Conservation (phyloP, 2,113 vertebrate species). For the Platysteira castanea region DNA sequence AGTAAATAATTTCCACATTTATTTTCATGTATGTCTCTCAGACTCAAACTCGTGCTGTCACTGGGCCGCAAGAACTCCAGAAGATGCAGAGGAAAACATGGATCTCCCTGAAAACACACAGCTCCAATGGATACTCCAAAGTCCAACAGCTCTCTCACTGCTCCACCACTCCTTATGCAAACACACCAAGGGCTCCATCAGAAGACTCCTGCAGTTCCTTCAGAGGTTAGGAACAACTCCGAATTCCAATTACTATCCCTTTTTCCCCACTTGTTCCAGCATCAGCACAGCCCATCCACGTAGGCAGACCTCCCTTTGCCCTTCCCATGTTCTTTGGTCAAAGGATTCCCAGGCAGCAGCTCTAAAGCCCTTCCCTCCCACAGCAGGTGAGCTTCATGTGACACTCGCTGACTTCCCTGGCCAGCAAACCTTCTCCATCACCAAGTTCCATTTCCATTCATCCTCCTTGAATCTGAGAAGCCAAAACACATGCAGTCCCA, state of each 20-base stretch:
- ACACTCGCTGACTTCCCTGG: rapidly evolving
- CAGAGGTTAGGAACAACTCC: background rate
- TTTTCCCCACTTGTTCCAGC: background rate
- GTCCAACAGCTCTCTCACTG: background rate
- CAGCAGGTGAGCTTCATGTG: background rate
- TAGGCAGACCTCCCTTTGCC: background rate
- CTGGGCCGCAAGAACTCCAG: background rate
- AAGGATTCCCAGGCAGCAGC: background rate
- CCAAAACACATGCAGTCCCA: background rate
- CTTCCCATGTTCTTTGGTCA: rapidly evolving
- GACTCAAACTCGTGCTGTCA: background rate
- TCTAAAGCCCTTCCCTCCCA: background rate
- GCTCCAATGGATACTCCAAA: background rate
- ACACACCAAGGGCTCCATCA: background rate
- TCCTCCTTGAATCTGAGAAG: background rate
- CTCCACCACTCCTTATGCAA: background rate
- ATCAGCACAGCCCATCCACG: background rate
- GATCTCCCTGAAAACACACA: background rate
- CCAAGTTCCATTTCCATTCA: background rate
- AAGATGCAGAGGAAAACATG: background rate
- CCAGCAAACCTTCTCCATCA: background rate
- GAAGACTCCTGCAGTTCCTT: background rate
- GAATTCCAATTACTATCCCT: background rate
- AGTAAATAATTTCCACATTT: background rate
- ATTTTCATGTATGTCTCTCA: rapidly evolving